These are phyloP conservation scores for Myotis yumanensis DNA, from an alignment of 2,113 vertebrate species.

Conservation along the genomic window DNA sequence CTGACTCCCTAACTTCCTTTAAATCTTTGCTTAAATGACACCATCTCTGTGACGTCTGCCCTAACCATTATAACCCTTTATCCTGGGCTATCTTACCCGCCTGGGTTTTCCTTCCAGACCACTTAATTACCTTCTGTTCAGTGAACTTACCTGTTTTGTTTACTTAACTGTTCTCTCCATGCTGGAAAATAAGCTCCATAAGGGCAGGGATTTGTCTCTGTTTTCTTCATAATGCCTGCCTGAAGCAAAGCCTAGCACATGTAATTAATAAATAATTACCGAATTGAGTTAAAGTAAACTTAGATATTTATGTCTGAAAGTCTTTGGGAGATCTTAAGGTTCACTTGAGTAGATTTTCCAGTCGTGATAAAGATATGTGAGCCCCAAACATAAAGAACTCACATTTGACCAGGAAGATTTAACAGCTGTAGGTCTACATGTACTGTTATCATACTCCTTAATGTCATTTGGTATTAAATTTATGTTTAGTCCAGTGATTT, in stretches of 20 bases:
- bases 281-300: neutral
- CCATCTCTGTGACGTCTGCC: neutral
- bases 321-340: neutral
- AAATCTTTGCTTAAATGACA: neutral
- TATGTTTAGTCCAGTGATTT: neutral
- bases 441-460: neutral
- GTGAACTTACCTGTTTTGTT: neutral
- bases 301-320: constrained; percentile 6
- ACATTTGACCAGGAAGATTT: neutral
- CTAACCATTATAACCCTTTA: neutral
- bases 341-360: constrained; percentile 5
- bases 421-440: neutral
- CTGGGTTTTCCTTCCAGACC: neutral
- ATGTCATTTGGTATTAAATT: constrained; percentile 25
- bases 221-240: neutral
- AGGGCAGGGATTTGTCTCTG: neutral
- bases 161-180: neutral
- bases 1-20: neutral
- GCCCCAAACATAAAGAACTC: constrained; percentile 15
- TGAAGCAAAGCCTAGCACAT: neutral
- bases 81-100: neutral
- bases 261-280: constrained; percentile 14
- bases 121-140: neutral
- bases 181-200: neutral
- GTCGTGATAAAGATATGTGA: neutral